A percentile compares a stretch with the other conserved stretches of the same genome.
Evolutionary conservation across 2,888 invertebrate genomes (phyloP).

Genomic region (Parasteatoda lunata): DNA sequence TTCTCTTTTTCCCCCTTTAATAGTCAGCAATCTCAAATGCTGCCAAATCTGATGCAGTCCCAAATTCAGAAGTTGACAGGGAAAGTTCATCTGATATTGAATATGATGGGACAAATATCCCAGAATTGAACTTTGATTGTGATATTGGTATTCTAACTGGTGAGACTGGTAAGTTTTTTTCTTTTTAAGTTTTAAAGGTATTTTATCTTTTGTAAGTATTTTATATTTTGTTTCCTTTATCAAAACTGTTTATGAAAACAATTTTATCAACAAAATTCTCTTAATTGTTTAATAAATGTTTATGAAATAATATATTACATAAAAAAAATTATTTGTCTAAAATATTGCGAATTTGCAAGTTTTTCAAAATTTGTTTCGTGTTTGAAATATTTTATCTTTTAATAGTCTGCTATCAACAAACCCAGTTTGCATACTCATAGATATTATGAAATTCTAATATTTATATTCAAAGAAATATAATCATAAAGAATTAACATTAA

Average conservation of each 20-base stretch:
- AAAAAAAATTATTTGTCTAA: no score
- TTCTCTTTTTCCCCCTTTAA: not conserved
- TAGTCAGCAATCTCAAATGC: not conserved
- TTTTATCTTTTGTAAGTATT: not conserved
- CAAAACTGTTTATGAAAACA: not conserved
- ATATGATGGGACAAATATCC: conserved; percentile 52
- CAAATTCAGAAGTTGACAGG: not conserved
- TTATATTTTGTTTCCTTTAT: not conserved
- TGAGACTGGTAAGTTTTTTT: not conserved
- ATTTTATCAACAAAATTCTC: not conserved
- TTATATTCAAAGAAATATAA: no score
- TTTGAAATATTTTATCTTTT: no score
- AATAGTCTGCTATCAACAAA: no score
- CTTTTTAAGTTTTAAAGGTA: not conserved
- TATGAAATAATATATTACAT: no score
- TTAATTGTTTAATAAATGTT: no score
- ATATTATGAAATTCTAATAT: no score
- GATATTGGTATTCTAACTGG: conserved; percentile 3
- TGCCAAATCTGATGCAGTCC: not conserved
- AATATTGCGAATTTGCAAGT: no score
- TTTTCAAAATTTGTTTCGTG: no score
- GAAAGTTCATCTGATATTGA: conserved; percentile 37
- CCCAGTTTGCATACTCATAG: no score
- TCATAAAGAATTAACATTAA: no score
- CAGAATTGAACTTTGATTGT: conserved; percentile 44